Percentiles rank a stretch among this genome's conserved stretches.
Conservation (phyloP, 2,888 invertebrate genomes). For the Orthonevra nobilis region DNA sequence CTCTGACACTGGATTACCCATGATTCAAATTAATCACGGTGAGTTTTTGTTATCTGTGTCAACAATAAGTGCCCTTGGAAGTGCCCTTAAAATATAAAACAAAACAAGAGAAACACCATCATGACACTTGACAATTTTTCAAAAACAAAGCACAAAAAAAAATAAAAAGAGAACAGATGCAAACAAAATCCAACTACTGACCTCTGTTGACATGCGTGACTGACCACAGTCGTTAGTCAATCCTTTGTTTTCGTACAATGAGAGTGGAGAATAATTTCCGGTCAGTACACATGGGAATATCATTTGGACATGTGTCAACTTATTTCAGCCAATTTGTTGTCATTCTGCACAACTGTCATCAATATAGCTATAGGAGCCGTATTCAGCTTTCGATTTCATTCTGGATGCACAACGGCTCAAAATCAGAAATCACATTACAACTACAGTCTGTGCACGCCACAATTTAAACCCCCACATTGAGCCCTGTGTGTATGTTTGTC, state of each 20-base stretch:
- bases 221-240: conserved; percentile 62
- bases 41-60: conserved; percentile 68
- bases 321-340: conserved; percentile 23
- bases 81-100: conserved; percentile 20
- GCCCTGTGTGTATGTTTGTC: not conserved
- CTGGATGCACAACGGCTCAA: conserved; percentile 2
- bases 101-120: conserved; percentile 34
- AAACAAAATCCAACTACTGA: conserved; percentile 72
- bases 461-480: not conserved
- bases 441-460: too few relatives aligned
- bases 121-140: conserved; percentile 38
- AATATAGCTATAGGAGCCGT: not conserved
- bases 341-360: not conserved
- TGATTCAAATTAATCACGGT: conserved; percentile 79
- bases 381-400: conserved; percentile 2
- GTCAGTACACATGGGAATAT: conserved; percentile 32
- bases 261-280: conserved; percentile 48
- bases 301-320: conserved; percentile 41
- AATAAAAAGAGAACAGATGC: conserved; percentile 16
- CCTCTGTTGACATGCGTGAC: conserved; percentile 75
- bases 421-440: conserved; percentile 3
- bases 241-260: conserved; percentile 21
- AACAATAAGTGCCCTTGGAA: conserved; percentile 36
- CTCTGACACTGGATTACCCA: conserved; percentile 75
- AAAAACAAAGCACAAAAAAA: too few relatives aligned